Conservation (phyloP, 2,113 vertebrate species). For the Pangasianodon hypophthalmus region DNA sequence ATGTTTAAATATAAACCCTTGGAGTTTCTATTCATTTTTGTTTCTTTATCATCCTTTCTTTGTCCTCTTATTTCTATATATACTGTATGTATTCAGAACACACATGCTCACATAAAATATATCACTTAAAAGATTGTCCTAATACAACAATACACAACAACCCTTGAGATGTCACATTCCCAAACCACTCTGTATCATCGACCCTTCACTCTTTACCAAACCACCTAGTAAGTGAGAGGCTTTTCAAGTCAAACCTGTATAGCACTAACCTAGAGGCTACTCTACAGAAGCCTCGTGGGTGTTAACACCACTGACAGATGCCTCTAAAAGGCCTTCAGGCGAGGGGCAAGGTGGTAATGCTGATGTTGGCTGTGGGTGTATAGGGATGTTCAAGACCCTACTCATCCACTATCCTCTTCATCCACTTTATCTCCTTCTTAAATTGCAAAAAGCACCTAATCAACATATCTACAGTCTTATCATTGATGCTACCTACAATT, state of each 20-base stretch:
- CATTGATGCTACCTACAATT: neutral
- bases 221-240: neutral
- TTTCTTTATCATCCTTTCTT: neutral
- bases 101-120: neutral
- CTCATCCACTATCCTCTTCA: neutral
- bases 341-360: neutral
- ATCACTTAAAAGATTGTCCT: neutral
- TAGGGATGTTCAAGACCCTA: neutral
- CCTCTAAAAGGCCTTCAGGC: neutral
- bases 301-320: neutral
- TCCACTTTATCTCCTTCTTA: neutral
- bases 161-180: neutral
- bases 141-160: neutral
- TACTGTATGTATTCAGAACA: neutral
- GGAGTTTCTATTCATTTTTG: neutral
- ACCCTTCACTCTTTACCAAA: neutral
- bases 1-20: neutral
- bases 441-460: neutral
- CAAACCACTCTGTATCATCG: neutral
- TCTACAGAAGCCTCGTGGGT: neutral
- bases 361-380: neutral
- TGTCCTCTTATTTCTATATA: neutral
- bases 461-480: neutral
- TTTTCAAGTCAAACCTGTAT: neutral
- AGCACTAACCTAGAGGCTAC: neutral